Conservation (phyloP, 2,888 invertebrate species). For the Conchocele bisecta region DNA sequence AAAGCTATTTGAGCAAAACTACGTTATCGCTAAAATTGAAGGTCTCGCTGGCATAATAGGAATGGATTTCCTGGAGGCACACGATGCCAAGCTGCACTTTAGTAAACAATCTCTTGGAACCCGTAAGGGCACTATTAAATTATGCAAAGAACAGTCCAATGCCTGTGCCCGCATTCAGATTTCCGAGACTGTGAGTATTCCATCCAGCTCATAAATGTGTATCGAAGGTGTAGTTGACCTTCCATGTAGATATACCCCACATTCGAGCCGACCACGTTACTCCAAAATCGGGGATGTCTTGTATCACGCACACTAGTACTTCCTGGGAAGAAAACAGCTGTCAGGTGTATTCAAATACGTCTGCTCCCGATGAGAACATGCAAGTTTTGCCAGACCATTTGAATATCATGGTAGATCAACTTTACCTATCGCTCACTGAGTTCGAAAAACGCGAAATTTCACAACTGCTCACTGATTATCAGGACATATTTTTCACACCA, state of each 20-base stretch:
- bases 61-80: background rate
- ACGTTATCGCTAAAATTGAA: background rate
- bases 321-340: background rate
- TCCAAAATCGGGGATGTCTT: background rate
- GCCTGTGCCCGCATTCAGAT: conserved; percentile 1
- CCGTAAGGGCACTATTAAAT: background rate
- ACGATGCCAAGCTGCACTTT: conserved; percentile 2
- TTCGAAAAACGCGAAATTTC: conserved; percentile 17
- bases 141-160: background rate
- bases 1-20: background rate
- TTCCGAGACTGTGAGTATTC: background rate
- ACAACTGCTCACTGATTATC: conserved; percentile 35
- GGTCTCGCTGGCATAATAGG: conserved; percentile 1
- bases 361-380: background rate
- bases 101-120: background rate
- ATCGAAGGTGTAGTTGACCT: background rate
- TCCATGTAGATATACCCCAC: background rate
- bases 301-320: background rate
- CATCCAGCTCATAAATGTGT: conserved; percentile 3
- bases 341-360: no score
- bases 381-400: conserved; percentile 13
- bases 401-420: conserved; percentile 14
- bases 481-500: conserved; percentile 24
- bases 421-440: conserved; percentile 7
- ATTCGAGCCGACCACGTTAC: background rate